These are phyloP conservation scores for Tiliqua scincoides DNA, from an alignment of 2,113 vertebrate species.

Conservation along the genomic window DNA sequence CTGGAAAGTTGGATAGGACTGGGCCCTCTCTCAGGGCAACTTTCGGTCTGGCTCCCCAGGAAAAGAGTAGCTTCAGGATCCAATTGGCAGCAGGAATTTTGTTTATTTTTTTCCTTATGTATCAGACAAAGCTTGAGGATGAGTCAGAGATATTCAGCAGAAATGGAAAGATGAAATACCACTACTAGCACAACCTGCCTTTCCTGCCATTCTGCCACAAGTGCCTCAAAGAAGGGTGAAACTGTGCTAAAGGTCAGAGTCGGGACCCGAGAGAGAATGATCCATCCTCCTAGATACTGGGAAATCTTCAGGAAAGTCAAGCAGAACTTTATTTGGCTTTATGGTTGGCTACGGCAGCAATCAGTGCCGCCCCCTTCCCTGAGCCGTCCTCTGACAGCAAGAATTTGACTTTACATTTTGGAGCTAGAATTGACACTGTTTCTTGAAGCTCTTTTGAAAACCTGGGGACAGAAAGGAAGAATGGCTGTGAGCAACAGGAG, in stretches of 20 bases:
- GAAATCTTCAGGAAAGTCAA: slow-evolving; percentile 20
- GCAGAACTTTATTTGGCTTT: rapidly evolving
- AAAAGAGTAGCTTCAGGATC: not conserved
- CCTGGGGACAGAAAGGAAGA: slow-evolving; percentile 59
- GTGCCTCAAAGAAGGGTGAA: not conserved
- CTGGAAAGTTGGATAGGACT: no score
- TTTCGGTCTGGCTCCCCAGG: not conserved
- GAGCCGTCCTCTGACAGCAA: slow-evolving; percentile 83
- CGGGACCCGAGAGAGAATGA: not conserved
- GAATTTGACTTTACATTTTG: slow-evolving; percentile 82
- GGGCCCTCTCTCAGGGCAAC: no score
- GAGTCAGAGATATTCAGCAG: not conserved
- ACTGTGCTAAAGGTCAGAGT: not conserved
- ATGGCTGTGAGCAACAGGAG: not conserved
- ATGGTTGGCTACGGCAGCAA: slow-evolving; percentile 80
- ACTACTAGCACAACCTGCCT: not conserved
- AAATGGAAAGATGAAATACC: not conserved
- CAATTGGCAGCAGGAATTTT: not conserved
- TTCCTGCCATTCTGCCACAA: not conserved
- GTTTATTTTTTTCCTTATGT: not conserved
- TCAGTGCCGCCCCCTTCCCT: slow-evolving; percentile 87
- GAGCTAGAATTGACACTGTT: slow-evolving; percentile 76
- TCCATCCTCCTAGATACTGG: not conserved
- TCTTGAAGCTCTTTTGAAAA: slow-evolving; percentile 78
- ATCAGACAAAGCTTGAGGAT: not conserved